phyloP scores from a whole-genome alignment of 2,888 invertebrate genomes.

The Seira musarum region DNA sequence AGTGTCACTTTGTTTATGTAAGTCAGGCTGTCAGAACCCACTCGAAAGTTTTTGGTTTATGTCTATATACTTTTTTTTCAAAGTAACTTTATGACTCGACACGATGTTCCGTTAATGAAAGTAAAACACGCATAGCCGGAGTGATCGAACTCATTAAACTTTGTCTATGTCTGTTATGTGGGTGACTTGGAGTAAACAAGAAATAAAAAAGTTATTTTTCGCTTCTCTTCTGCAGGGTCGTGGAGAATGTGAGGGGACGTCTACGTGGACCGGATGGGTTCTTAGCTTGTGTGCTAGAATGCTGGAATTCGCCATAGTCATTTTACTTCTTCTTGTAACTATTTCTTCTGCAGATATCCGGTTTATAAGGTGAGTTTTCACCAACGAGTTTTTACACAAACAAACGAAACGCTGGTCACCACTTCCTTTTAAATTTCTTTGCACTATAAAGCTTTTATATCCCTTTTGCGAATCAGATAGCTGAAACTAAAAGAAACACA shows the following conservation, averaged over 20 bases:
- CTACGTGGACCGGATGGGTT: slow-evolving; percentile 70
- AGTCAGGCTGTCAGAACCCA: no score
- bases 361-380: slow-evolving; percentile 68
- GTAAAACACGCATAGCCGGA: neutral
- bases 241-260: slow-evolving; percentile 69
- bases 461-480: no score
- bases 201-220: slow-evolving; percentile 52
- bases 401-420: neutral
- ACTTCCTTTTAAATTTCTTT: neutral
- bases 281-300: slow-evolving; percentile 70
- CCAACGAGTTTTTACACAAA: neutral
- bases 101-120: no score
- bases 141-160: slow-evolving; percentile 38
- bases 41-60: no score
- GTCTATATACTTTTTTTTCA: no score
- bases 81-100: no score
- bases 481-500: neutral
- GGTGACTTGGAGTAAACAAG: slow-evolving; percentile 54
- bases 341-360: slow-evolving; percentile 70
- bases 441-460: neutral
- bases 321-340: slow-evolving; percentile 70
- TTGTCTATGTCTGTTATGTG: slow-evolving; percentile 50
- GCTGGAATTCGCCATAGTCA: slow-evolving; percentile 70
- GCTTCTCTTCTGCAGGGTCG: slow-evolving; percentile 63
- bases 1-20: no score